A percentile compares a stretch with the other conserved stretches of the same genome.
These are phyloP conservation scores for Argentina silus DNA, from an alignment of 2,797 vertebrate species.

Conservation along the genomic window DNA sequence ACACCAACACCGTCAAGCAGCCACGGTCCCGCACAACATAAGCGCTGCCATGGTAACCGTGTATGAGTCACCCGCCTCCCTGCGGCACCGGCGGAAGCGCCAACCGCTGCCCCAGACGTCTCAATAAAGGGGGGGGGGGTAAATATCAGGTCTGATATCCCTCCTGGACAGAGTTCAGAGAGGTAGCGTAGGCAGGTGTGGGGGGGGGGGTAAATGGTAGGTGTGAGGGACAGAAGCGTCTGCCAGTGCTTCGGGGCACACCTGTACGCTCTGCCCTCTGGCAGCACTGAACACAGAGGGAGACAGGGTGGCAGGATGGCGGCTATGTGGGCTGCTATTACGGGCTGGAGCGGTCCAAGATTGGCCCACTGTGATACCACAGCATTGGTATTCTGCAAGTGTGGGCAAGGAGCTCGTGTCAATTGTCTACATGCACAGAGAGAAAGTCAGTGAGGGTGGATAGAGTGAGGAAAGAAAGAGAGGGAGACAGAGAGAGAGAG, in stretches of 20 bases:
- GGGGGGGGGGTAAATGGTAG: constrained; percentile 9
- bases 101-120: neutral
- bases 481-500: constrained; percentile 5
- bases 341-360: constrained; percentile 11
- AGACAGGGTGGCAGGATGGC: neutral
- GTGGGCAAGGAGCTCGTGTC: constrained; percentile 22
- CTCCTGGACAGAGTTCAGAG: neutral
- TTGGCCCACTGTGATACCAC: constrained; percentile 18
- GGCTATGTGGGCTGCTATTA: neutral
- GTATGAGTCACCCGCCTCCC: constrained; percentile 2
- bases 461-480: neutral
- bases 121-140: neutral
- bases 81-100: neutral
- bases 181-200: too few relatives aligned
- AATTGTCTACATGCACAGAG: neutral
- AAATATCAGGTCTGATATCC: constrained; percentile 13
- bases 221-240: neutral
- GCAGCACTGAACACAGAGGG: neutral
- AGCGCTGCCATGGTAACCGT: neutral
- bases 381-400: constrained; percentile 39
- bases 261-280: constrained; percentile 23
- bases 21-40: neutral
- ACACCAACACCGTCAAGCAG: neutral
- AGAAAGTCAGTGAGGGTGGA: neutral
- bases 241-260: constrained; percentile 17